Percentiles rank a stretch among this genome's conserved stretches.
Evolutionary conservation across 35 echinoderm and acorn worm species (phyloP).

Genomic region (Patiria miniata): DNA sequence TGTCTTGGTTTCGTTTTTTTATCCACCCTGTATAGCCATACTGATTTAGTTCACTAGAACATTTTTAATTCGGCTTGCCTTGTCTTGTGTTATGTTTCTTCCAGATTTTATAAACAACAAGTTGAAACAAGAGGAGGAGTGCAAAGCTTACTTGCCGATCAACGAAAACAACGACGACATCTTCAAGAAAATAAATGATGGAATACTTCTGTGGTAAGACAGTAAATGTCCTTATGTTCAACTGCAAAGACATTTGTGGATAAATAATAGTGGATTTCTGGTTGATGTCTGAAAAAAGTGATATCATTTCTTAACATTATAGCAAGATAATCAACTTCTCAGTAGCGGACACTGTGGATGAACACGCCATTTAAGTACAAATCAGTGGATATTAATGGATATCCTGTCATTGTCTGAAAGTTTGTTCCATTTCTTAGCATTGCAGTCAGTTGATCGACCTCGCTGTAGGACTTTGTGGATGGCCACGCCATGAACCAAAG

Average conservation of each 20-base stretch:
- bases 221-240: too few relatives aligned
- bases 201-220: conserved; percentile 85
- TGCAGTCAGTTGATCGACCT: conserved; percentile 86
- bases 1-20: too few relatives aligned
- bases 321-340: conserved; percentile 94
- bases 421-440: neutral
- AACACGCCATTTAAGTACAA: conserved; percentile 66
- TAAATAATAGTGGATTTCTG: too few relatives aligned
- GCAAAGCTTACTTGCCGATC: conserved; percentile 27
- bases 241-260: too few relatives aligned
- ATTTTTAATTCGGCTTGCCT: too few relatives aligned
- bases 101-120: conserved; percentile 78
- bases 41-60: too few relatives aligned
- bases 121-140: conserved; percentile 46
- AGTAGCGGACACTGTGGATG: conserved; percentile 73
- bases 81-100: too few relatives aligned
- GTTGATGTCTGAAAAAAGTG: too few relatives aligned
- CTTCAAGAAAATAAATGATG: conserved; percentile 65
- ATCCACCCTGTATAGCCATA: too few relatives aligned
- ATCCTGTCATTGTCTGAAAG: too few relatives aligned
- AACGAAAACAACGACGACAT: conserved; percentile 33
- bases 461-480: conserved; percentile 70
- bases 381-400: too few relatives aligned
- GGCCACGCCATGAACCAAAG: conserved; percentile 72
- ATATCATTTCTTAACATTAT: neutral